A percentile compares a stretch with the other conserved stretches of the same genome.
These are phyloP conservation scores for Lithophane semibrunnea DNA, from an alignment of 2,888 invertebrate genomes.

Conservation along the genomic window DNA sequence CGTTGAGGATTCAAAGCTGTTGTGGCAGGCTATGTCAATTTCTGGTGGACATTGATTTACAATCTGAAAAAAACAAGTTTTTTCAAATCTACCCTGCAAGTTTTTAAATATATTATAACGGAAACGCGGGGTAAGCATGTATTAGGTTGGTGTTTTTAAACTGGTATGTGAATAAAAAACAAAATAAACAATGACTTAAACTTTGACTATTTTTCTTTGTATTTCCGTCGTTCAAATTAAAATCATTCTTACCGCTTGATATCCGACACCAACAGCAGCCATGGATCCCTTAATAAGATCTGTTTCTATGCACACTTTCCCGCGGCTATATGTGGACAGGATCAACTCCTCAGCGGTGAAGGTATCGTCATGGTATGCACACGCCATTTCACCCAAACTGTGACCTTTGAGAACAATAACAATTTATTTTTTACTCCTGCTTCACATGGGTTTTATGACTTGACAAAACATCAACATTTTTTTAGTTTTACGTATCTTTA, in stretches of 20 bases:
- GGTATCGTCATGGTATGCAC: slow-evolving; percentile 89
- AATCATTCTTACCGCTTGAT: slow-evolving; percentile 80
- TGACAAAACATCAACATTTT: too few relatives aligned
- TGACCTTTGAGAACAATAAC: slow-evolving; percentile 70
- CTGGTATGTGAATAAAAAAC: neutral
- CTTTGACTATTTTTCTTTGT: neutral
- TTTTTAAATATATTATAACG: neutral
- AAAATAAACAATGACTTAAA: neutral
- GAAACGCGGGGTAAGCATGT: too few relatives aligned
- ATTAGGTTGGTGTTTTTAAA: neutral
- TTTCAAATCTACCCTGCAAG: neutral
- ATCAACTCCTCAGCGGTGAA: slow-evolving; percentile 96
- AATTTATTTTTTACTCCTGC: too few relatives aligned
- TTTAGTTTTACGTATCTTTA: too few relatives aligned
- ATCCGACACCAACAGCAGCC: slow-evolving; percentile 95
- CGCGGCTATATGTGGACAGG: slow-evolving; percentile 94
- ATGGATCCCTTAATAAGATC: slow-evolving; percentile 93
- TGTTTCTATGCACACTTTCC: slow-evolving; percentile 92
- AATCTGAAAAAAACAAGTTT: slow-evolving; percentile 63
- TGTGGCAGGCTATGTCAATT: slow-evolving; percentile 95
- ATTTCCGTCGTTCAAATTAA: too few relatives aligned
- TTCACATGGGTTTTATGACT: too few relatives aligned
- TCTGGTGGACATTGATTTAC: slow-evolving; percentile 85
- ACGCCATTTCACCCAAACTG: slow-evolving; percentile 95
- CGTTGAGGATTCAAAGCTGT: slow-evolving; percentile 94